Evolutionary conservation across 2,113 vertebrate species (phyloP).

Genomic region (Ageneiosus marmoratus): DNA sequence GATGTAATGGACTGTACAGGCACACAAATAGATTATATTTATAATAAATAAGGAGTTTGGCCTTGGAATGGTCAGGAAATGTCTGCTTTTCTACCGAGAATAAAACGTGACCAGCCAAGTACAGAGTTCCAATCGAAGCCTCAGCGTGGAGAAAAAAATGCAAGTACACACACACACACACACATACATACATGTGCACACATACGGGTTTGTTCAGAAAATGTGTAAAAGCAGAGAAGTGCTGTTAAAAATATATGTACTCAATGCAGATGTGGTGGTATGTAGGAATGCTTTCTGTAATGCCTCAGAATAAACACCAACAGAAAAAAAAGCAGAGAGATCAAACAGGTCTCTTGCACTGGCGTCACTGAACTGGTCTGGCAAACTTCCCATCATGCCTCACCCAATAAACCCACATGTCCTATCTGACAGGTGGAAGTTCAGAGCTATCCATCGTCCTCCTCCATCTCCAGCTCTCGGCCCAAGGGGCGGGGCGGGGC

Average conservation of each 20-base stretch:
- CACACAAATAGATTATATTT: conserved; percentile 74
- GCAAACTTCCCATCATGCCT: conserved; percentile 28
- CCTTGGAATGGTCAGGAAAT: conserved; percentile 59
- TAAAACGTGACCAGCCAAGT: conserved; percentile 36
- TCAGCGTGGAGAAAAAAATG: conserved; percentile 4
- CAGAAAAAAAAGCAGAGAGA: conserved; percentile 32
- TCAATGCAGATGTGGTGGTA: conserved; percentile 67
- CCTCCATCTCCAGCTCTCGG: conserved; percentile 27
- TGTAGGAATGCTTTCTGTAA: conserved; percentile 57
- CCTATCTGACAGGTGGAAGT: background rate
- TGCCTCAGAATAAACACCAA: conserved; percentile 57
- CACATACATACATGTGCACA: conserved; percentile 35
- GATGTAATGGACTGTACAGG: conserved; percentile 78
- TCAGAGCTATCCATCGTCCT: background rate
- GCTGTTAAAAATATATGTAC: conserved; percentile 58
- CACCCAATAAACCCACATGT: background rate
- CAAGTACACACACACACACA: background rate
- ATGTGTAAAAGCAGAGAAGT: conserved; percentile 62
- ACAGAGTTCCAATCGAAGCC: conserved; percentile 44
- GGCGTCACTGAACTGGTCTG: conserved; percentile 50
- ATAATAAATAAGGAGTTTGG: conserved; percentile 80
- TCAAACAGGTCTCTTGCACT: conserved; percentile 42
- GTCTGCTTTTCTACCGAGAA: conserved; percentile 53
- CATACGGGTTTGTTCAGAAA: conserved; percentile 56
- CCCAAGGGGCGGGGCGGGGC: background rate